phyloP scores from a whole-genome alignment of 1,140 invertebrate species.

The Pseudoatta argentina region DNA sequence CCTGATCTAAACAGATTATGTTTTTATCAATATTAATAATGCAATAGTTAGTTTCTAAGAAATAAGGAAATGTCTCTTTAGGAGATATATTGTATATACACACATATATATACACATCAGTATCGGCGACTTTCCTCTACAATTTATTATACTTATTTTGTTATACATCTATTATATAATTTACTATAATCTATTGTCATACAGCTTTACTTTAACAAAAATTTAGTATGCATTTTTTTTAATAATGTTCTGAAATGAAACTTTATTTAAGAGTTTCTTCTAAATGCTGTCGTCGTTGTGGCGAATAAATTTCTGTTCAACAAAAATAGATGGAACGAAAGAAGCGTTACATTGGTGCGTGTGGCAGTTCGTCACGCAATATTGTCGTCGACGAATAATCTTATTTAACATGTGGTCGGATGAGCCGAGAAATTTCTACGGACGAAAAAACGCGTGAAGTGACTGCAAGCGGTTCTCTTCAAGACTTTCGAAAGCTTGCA shows the following conservation, averaged over 20 bases:
- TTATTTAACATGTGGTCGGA: slow-evolving; percentile 33
- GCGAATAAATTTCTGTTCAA: slow-evolving; percentile 26
- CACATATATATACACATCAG: too few species aligned
- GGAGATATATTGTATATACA: too few species aligned
- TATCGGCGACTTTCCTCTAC: too few species aligned
- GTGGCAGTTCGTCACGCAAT: slow-evolving; percentile 50
- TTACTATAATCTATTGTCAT: neutral
- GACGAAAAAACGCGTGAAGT: neutral
- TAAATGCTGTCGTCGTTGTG: neutral
- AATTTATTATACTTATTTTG: neutral
- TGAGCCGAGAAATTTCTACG: slow-evolving; percentile 14
- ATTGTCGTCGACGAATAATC: slow-evolving; percentile 33
- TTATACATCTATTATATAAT: neutral
- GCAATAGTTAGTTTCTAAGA: too few species aligned
- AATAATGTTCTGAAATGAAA: neutral
- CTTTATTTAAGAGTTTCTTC: neutral
- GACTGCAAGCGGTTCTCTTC: neutral
- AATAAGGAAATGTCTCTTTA: too few species aligned
- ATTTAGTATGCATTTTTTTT: neutral
- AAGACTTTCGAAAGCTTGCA: neutral
- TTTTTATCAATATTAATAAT: too few species aligned
- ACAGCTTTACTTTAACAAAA: neutral
- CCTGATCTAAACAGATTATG: too few species aligned
- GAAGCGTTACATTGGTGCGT: slow-evolving; percentile 25
- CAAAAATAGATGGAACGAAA: slow-evolving; percentile 14